Conservation (phyloP, 1,140 invertebrate species). For the Macrosteles quadrilineatus region DNA sequence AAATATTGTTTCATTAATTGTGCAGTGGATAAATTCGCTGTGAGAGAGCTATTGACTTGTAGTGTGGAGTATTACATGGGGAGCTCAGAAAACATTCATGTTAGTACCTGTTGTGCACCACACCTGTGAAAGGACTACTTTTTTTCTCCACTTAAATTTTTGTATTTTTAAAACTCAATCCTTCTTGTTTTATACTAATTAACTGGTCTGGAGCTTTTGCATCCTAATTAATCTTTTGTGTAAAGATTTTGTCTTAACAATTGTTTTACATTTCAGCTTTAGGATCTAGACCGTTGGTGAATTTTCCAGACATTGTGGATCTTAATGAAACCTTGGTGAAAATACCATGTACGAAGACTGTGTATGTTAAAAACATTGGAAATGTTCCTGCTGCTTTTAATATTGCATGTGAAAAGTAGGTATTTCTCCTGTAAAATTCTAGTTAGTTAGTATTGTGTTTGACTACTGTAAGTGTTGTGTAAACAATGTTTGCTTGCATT, state of each 20-base stretch:
- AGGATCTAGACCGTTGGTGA: not conserved
- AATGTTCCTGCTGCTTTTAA: not conserved
- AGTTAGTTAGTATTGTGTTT: no score
- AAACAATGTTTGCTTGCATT: no score
- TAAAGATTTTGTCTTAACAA: not conserved
- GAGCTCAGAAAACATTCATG: no score
- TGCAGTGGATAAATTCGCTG: no score
- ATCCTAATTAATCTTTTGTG: not conserved
- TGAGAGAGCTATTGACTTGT: not conserved
- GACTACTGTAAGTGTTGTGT: no score
- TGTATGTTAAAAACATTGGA: conserved; percentile 3
- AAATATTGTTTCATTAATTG: no score
- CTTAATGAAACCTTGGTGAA: conserved; percentile 1
- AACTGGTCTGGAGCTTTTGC: not conserved
- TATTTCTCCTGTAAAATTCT: no score
- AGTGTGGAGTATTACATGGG: not conserved
- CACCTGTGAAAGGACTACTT: not conserved
- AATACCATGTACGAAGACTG: not conserved
- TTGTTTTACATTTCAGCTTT: not conserved
- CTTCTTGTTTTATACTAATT: not conserved
- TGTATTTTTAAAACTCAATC: not conserved
- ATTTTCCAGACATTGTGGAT: conserved; percentile 9
- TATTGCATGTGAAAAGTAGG: not conserved
- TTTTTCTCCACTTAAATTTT: not conserved
- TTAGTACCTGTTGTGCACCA: not conserved